Conservation (phyloP, 2,888 invertebrate species). For the Aphidoletes aphidimyza region DNA sequence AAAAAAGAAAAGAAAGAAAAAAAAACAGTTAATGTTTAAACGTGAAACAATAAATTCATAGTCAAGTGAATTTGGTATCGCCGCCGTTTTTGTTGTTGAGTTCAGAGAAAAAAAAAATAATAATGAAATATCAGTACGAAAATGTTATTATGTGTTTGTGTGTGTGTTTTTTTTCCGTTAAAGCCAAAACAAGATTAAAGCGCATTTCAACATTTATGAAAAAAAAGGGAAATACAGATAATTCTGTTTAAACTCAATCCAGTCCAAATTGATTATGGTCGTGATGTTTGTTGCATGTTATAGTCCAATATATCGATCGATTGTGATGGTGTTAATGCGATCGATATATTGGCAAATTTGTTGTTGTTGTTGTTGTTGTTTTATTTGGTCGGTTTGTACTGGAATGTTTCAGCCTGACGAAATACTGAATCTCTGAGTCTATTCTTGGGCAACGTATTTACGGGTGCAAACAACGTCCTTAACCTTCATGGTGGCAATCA, state of each 20-base stretch:
- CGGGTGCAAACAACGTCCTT: conserved; percentile 80
- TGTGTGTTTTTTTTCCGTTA: background rate
- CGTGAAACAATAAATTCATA: background rate
- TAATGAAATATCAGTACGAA: conserved; percentile 13
- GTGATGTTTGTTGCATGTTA: background rate
- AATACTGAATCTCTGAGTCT: background rate
- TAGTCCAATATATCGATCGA: background rate
- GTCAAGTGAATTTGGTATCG: conserved; percentile 2
- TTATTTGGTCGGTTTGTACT: background rate
- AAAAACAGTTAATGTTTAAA: background rate
- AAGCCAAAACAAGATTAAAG: conserved; percentile 37
- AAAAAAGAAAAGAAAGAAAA: background rate
- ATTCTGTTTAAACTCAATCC: background rate
- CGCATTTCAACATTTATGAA: background rate
- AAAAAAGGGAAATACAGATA: background rate
- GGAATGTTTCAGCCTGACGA: background rate
- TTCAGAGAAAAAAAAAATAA: background rate
- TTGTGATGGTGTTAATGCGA: background rate
- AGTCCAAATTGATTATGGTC: background rate
- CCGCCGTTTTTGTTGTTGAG: background rate
- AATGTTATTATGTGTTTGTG: too few relatives aligned
- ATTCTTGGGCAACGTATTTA: conserved; percentile 41
- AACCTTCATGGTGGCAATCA: conserved; percentile 79
- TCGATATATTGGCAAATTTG: background rate
- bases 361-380: background rate